Evolutionary conservation across 2,888 invertebrate species (phyloP).

Genomic region (Apamea anceps): DNA sequence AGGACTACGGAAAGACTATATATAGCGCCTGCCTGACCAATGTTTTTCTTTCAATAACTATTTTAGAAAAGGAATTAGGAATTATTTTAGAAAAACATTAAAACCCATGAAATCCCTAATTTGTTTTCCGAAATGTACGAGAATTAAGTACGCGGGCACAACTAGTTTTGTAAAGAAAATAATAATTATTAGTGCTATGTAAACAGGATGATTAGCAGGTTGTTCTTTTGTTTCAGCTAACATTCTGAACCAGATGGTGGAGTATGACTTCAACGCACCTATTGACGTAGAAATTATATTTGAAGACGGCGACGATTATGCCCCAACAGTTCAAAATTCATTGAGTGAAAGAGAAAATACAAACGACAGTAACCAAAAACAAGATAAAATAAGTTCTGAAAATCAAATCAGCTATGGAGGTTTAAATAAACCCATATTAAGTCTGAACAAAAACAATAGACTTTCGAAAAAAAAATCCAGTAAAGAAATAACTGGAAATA

Average conservation of each 20-base stretch:
- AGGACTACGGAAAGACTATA: no score
- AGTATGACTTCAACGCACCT: constrained; percentile 70
- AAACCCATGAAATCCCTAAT: neutral
- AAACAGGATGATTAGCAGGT: neutral
- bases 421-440: constrained; percentile 15
- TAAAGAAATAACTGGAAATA: neutral
- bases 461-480: neutral
- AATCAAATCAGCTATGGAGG: neutral
- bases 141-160: no score
- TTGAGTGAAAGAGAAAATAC: constrained; percentile 11
- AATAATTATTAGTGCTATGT: neutral
- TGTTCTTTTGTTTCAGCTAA: constrained; percentile 61
- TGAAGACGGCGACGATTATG: constrained; percentile 69
- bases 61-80: no score
- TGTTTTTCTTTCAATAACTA: no score
- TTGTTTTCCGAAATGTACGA: neutral
- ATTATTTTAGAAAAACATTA: neutral
- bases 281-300: constrained; percentile 67
- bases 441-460: constrained; percentile 3
- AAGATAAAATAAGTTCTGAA: neutral
- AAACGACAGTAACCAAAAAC: constrained; percentile 10
- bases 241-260: constrained; percentile 64
- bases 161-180: neutral
- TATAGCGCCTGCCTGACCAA: no score
- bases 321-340: constrained; percentile 32